These are phyloP conservation scores for Hylaeus anthracinus DNA, from an alignment of 1,140 invertebrate species.

Conservation along the genomic window DNA sequence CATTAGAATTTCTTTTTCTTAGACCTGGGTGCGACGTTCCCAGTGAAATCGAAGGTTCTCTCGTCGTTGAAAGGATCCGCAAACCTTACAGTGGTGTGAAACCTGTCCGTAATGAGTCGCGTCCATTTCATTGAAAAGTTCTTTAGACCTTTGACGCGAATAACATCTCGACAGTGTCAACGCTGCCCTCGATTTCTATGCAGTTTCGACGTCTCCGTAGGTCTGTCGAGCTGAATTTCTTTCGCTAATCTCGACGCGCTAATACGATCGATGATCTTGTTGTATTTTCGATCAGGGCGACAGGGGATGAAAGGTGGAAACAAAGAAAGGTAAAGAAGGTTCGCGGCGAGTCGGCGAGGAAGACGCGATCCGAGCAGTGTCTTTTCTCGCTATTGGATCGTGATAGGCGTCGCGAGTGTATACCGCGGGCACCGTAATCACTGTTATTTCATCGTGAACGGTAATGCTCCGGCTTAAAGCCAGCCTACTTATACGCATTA, in stretches of 20 bases:
- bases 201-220: no score
- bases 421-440: slow-evolving; percentile 72
- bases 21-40: slow-evolving; percentile 9
- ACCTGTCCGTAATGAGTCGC: no score
- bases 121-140: no score
- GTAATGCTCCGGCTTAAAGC: slow-evolving; percentile 75
- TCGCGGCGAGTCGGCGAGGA: not conserved
- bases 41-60: slow-evolving; percentile 14
- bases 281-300: not conserved
- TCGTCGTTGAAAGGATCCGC: not conserved
- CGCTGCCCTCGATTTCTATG: no score
- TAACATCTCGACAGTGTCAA: no score
- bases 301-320: not conserved
- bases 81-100: no score
- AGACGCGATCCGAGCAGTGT: slow-evolving; percentile 43
- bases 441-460: slow-evolving; percentile 77
- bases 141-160: no score
- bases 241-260: no score
- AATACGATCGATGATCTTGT: no score
- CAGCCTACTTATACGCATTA: slow-evolving; percentile 76
- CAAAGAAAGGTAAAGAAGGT: not conserved
- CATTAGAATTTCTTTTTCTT: slow-evolving; percentile 47
- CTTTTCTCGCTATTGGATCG: slow-evolving; percentile 67
- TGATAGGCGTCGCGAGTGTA: slow-evolving; percentile 68
- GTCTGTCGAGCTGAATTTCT: no score